Evolutionary conservation across 2,797 vertebrate genomes (phyloP), one percentile per base, ranked within the genome.

Genomic region (Eulemur albifrons): DNA sequence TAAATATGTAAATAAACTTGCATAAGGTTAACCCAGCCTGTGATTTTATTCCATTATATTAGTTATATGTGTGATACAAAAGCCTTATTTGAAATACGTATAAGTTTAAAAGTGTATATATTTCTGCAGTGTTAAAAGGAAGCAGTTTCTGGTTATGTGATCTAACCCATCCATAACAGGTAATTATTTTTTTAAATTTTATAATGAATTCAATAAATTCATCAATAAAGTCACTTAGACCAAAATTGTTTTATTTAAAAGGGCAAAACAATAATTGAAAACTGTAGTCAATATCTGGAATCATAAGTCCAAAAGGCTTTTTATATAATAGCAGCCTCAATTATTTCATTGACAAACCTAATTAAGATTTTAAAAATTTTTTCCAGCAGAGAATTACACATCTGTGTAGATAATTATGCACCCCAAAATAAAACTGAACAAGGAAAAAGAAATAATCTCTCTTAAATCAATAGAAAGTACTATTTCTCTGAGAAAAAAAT

Each of bases 1-100:
- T 98, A 98, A 98, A 98, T 98, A 98, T 98, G 97, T 98, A 99
- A 98, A 99, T 98, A 99, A 98, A 99, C 98, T 98, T 98, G 95
- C 96, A 92, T 97, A 96, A 98, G 97, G 96, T 98, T 98, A 98
- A 95, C 75, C 27, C 75, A 85, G 95, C 97, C 97, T 97, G 96
- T 97, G 95, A 98, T 97, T 98, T 97, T 97, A 96, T 95, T 94
- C 45, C n/a, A 30, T 94, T 90, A 40, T 70, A 35, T 27, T 77
- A 95, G 72, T 76, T 89, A 65, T 76, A 17, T n/a, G 23, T 85
- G n/a, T 59, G 80, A 96, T 72, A 57, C 38, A 35, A 86, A 93
- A 86, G 25, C 52, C 32, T 88, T 92, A 30, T 76, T 80, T 95
- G 59, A 91, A 88, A 84, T 57, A 10, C 0, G 4, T 88, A 25